These are phyloP conservation scores for Eudyptes chrysolophus DNA, from an alignment of 2,113 vertebrate species.

Conservation along the genomic window DNA sequence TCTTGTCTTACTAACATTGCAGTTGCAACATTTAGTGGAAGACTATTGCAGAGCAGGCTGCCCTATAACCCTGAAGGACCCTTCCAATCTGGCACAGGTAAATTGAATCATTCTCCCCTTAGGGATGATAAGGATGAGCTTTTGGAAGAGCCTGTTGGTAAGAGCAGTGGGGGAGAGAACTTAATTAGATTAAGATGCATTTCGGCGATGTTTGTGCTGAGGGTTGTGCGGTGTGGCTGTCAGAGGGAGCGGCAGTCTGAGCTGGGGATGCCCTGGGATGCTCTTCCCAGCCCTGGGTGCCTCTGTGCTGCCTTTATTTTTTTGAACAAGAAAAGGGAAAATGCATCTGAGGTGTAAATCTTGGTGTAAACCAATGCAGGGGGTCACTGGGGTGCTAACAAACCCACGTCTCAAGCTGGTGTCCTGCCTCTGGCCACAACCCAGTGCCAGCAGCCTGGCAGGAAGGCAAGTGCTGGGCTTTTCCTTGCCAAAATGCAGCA, in stretches of 20 bases:
- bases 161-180: not conserved
- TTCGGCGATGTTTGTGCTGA: not conserved
- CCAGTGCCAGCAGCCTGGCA: fast-evolving
- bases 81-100: not conserved
- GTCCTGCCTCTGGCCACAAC: fast-evolving
- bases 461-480: not conserved
- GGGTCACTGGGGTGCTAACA: not conserved
- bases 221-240: not conserved
- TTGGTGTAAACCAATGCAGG: not conserved
- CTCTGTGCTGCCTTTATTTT: not conserved
- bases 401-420: fast-evolving
- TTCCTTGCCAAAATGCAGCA: not conserved
- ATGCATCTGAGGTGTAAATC: not conserved
- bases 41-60: not conserved
- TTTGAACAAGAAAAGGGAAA: not conserved
- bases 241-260: not conserved
- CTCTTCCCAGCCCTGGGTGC: not conserved
- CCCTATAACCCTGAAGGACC: not conserved
- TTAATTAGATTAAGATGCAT: not conserved
- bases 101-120: not conserved
- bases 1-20: not conserved
- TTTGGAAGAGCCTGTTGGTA: not conserved
- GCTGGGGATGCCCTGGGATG: not conserved
- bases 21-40: not conserved
- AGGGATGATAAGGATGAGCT: not conserved